A percentile compares a stretch with the other conserved stretches of the same genome.
Conservation (phyloP, 2,888 invertebrate species). For the Hirtodrosophila confusa region DNA sequence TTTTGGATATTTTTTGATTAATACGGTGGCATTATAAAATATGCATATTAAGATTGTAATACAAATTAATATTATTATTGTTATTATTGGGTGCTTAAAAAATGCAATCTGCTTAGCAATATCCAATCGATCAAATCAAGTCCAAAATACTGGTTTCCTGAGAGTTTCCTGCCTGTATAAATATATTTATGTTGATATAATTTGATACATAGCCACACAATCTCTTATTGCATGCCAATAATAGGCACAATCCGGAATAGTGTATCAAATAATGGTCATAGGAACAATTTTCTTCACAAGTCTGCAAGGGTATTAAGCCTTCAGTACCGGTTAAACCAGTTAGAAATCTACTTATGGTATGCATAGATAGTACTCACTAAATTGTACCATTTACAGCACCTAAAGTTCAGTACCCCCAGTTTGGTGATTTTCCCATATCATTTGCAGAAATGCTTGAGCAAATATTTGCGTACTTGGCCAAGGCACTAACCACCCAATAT, state of each 20-base stretch:
- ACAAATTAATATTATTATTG: constrained; percentile 4
- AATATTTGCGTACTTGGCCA: constrained; percentile 47
- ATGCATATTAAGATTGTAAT: constrained; percentile 1
- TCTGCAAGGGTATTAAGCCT: too few relatives aligned
- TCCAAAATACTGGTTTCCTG: too few relatives aligned
- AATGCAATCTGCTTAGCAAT: background rate
- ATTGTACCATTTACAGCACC: background rate
- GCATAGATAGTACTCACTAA: background rate
- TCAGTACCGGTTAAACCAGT: too few relatives aligned
- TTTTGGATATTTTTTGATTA: constrained; percentile 21
- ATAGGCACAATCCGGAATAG: too few relatives aligned
- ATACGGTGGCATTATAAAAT: background rate
- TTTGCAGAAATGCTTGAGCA: constrained; percentile 26
- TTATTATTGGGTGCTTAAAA: background rate
- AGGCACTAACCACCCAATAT: background rate
- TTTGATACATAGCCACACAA: too few relatives aligned
- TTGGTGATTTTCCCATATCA: constrained; percentile 6
- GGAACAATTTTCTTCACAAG: background rate
- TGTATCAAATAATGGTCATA: background rate
- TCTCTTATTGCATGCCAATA: too few relatives aligned
- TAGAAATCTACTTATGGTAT: background rate
- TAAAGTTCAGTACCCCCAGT: background rate
- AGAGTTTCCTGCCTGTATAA: too few relatives aligned
- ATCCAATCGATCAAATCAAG: too few relatives aligned
- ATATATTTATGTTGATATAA: too few relatives aligned